These are phyloP conservation scores for Acromyrmex echinatior DNA, from an alignment of 1,140 invertebrate species.

Conservation along the genomic window DNA sequence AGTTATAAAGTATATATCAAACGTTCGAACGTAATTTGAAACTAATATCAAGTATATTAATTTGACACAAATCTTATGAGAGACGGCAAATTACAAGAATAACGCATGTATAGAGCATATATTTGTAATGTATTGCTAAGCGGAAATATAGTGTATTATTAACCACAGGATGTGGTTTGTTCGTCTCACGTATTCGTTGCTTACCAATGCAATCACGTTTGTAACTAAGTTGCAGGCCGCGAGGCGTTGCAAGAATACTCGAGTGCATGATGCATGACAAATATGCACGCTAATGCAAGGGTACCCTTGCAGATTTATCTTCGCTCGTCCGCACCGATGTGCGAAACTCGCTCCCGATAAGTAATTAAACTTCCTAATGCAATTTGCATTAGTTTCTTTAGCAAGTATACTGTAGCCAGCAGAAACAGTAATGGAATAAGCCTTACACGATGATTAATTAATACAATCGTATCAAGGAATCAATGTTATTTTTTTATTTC, in stretches of 20 bases:
- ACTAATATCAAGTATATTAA: conserved; percentile 25
- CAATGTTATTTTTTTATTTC: background rate
- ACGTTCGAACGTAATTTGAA: conserved; percentile 25
- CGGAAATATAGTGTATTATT: conserved; percentile 42
- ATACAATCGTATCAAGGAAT: conserved; percentile 9
- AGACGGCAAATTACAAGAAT: conserved; percentile 31
- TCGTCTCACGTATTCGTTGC: conserved; percentile 56
- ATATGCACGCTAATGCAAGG: conserved; percentile 49
- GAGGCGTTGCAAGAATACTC: conserved; percentile 53
- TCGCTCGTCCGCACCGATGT: conserved; percentile 39
- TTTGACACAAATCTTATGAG: conserved; percentile 28
- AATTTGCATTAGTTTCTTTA: conserved; percentile 53
- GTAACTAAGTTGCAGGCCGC: conserved; percentile 45
- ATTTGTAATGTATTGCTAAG: conserved; percentile 26
- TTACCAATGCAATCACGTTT: conserved; percentile 42
- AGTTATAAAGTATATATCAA: conserved; percentile 11
- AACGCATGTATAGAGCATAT: background rate
- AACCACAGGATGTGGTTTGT: conserved; percentile 43
- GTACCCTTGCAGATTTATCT: conserved; percentile 47
- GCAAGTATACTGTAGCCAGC: background rate
- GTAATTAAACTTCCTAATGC: conserved; percentile 62
- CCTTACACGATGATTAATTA: conserved; percentile 43
- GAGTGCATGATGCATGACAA: conserved; percentile 65
- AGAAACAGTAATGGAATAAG: conserved; percentile 43
- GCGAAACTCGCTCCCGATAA: conserved; percentile 58